Evolutionary conservation across 2,888 invertebrate genomes (phyloP), one percentile per base, ranked within the genome.

Genomic region (Sinohyriopsis cumingii): DNA sequence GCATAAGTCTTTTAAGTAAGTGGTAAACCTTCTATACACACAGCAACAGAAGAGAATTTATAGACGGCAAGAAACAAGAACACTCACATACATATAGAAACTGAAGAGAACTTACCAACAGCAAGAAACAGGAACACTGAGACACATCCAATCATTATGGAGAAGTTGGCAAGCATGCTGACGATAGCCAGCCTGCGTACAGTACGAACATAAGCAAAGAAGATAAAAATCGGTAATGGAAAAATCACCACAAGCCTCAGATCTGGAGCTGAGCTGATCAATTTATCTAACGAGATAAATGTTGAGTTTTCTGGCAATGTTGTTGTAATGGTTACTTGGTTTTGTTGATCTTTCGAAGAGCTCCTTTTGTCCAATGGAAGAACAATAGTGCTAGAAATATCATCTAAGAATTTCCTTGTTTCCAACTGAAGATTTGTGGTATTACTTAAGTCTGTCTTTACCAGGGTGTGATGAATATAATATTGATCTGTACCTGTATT

Each of bases 191-290:
- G 73, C 22, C 82, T 79, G 7, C 89, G 81, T 1, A 89, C 78
- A 63, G 79, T 81, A 45, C 85, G 81, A 20, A 89, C 77, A 53
- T 87, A 75, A 0, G 87, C 82, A 73, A 88, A 86, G 22, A 78
- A 24, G 33, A 89, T 75, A 70, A 89, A 87, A 28, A 89, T 68
- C 1, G 86, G 84, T 1, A 88, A 64, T 6, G 88, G 89, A 45
- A 78, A 59, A 9, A 86, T 72, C 15, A 89, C 84, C 28, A 89
- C 73, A 28, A 83, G 63, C 65, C 78, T 78, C n/a, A 89, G 77
- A 54, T 79, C 77, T 1, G 87, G 87, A 3, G 86, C 84, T 5
- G 72, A 66, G 61, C 64, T 73, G 18, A 64, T 67, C 45, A 61
- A 59, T 62, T 69, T 69, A 22, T 45, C 45, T 15, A 45, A 45